Base-by-base conservation (phyloP, 2,797 vertebrate species). In the Lagodon rhomboides region DNA sequence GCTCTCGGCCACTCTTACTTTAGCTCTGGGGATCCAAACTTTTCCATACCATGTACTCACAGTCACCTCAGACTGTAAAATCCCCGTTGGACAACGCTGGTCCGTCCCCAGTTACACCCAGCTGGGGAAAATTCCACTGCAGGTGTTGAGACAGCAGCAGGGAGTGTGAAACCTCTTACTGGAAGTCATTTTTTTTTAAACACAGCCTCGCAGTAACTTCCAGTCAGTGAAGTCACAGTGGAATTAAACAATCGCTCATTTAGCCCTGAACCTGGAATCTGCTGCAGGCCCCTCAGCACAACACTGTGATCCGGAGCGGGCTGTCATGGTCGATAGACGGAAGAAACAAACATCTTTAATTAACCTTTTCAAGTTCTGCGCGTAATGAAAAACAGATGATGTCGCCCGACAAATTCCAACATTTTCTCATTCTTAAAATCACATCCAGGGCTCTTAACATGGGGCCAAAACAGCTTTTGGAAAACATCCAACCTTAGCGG, bases 141-240 rank as follows among this genome's bases (percentile, higher is more conserved):
- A 86, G 85, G 80, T 82, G 82, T 79, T 65, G 85, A 85, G 55
- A 63, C 76, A 82, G 71, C 79, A 68, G 70, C 20, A 46, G 71
- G 50, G 68, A 68, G 66, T 63, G 70, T 71, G 66, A 86, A 82
- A 75, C 43, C 69, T 81, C 62, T 79, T 66, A 82, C 83, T 86
- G 80, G 79, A 85, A 86, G 85, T 86, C 78, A 41, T 85, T 83
- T 75, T 34, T 30, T 30, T 75, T 73, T 38, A 38, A 38, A 76
- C 75, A 79, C 47, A n/a, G 43, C 61, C 75, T 64, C 63, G 16
- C 74, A 68, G 60, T 53, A 89, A 90, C 83, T 87, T 86, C 74
- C 77, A 85, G 80, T 72, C 72, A 72, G 69, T 49, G 59, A 58
- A 80, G 75, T 75, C 72, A 46, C 53, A 66, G 60, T 27, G 73